phyloP scores from a whole-genome alignment of 1,140 invertebrate genomes.

The Bradynema listronoti region DNA sequence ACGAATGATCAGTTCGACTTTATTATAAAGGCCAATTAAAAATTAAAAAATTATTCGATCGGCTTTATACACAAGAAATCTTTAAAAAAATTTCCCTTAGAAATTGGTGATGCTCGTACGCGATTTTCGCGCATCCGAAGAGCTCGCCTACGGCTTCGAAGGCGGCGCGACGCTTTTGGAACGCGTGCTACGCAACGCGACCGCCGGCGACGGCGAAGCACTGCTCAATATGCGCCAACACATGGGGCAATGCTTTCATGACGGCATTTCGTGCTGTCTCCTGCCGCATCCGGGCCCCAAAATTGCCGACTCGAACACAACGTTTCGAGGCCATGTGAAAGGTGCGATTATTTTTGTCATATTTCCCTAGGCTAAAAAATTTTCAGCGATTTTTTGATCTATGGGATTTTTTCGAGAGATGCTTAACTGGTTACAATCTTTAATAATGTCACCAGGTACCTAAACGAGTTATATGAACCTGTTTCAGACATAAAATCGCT shows the following conservation, averaged over 20 bases:
- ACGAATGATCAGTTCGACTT: too few relatives aligned
- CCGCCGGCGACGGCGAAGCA: constrained; percentile 24
- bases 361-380: too few relatives aligned
- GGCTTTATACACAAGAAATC: too few relatives aligned
- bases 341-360: constrained; percentile 27
- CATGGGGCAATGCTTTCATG: constrained; percentile 48
- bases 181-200: constrained; percentile 22
- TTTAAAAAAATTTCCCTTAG: too few relatives aligned
- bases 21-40: too few relatives aligned
- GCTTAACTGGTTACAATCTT: too few relatives aligned
- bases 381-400: too few relatives aligned
- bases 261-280: constrained; percentile 45
- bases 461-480: too few relatives aligned
- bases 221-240: constrained; percentile 42
- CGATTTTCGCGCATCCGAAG: constrained; percentile 51
- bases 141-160: constrained; percentile 45
- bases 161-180: constrained; percentile 44
- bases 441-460: too few relatives aligned
- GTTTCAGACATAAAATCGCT: constrained; percentile 51
- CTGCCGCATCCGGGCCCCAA: constrained; percentile 55
- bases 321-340: constrained; percentile 52
- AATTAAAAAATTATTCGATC: too few relatives aligned
- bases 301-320: constrained; percentile 45
- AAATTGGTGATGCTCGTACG: constrained; percentile 49
- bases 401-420: too few relatives aligned